phyloP scores from a whole-genome alignment of 2,888 invertebrate genomes.

The Hipparchia semele region DNA sequence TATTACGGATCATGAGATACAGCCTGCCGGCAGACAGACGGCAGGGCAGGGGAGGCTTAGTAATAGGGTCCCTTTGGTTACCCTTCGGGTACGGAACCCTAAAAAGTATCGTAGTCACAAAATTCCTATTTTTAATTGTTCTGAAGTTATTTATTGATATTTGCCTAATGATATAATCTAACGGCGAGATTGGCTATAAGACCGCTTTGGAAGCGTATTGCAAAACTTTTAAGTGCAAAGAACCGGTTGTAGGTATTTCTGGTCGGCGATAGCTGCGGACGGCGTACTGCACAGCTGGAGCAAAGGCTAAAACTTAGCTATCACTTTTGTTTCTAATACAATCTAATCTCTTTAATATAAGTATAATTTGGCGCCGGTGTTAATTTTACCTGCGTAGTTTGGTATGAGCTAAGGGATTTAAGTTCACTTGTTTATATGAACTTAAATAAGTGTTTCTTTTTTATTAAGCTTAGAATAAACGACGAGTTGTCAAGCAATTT shows the following conservation, averaged over 20 bases:
- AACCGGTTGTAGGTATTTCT: conserved; percentile 60
- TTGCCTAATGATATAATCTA: conserved; percentile 6
- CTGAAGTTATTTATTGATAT: conserved; percentile 6
- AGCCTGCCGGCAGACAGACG: too few relatives aligned
- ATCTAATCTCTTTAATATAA: neutral
- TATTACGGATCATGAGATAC: too few relatives aligned
- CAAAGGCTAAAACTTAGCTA: conserved; percentile 16
- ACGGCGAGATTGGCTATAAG: conserved; percentile 38
- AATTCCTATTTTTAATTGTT: neutral
- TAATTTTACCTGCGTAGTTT: neutral
- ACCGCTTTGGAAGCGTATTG: conserved; percentile 52
- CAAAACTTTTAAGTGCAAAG: conserved; percentile 65
- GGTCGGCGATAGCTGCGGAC: conserved; percentile 36
- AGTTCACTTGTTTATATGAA: too few relatives aligned
- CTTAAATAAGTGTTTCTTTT: too few relatives aligned
- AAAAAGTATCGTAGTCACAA: neutral
- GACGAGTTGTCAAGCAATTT: too few relatives aligned
- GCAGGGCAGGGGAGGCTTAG: too few relatives aligned
- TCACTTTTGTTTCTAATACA: conserved; percentile 31
- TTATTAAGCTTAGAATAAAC: too few relatives aligned
- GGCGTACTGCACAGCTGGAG: conserved; percentile 31
- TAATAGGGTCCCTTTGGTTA: too few relatives aligned
- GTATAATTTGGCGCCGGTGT: neutral
- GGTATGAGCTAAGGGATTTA: too few relatives aligned
- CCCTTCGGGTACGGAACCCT: too few relatives aligned